Evolutionary conservation across 2,888 invertebrate species (phyloP).

Genomic region (Phengaris arion): DNA sequence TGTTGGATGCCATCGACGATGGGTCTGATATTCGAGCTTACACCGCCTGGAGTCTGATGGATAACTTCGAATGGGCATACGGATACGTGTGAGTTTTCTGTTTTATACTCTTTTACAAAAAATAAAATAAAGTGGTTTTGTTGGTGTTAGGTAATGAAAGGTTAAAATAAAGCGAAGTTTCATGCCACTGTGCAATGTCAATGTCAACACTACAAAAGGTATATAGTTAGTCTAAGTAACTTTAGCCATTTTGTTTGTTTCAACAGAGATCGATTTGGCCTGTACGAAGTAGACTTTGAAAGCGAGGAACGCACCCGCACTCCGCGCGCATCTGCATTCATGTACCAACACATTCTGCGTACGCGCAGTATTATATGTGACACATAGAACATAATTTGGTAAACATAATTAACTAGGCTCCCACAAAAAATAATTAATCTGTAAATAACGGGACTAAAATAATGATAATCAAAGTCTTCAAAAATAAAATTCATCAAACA

Average conservation of each 20-base stretch:
- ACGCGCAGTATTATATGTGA: constrained; percentile 43
- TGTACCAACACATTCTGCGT: constrained; percentile 50
- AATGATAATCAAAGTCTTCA: too few species aligned
- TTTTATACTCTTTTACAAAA: neutral
- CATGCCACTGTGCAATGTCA: neutral
- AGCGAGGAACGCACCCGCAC: constrained; percentile 47
- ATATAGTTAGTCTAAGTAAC: neutral
- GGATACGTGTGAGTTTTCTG: constrained; percentile 44
- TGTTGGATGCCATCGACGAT: constrained; percentile 47
- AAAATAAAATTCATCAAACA: too few species aligned
- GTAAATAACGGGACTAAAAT: too few species aligned
- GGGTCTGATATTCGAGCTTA: constrained; percentile 44
- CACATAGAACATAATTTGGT: neutral
- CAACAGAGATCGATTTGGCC: constrained; percentile 44
- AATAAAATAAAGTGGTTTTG: neutral
- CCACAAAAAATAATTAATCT: too few species aligned
- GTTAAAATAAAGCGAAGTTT: too few species aligned
- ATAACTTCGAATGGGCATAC: constrained; percentile 47
- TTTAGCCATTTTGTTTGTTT: neutral
- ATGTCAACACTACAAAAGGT: too few species aligned
- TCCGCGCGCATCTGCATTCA: constrained; percentile 52
- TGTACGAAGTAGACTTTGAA: constrained; percentile 53
- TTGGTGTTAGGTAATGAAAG: too few species aligned
- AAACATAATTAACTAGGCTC: neutral
- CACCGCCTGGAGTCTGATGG: constrained; percentile 49